Evolutionary conservation across 1,140 invertebrate genomes (phyloP), one percentile per base, ranked within the genome.

Genomic region (Mercenaria mercenaria): DNA sequence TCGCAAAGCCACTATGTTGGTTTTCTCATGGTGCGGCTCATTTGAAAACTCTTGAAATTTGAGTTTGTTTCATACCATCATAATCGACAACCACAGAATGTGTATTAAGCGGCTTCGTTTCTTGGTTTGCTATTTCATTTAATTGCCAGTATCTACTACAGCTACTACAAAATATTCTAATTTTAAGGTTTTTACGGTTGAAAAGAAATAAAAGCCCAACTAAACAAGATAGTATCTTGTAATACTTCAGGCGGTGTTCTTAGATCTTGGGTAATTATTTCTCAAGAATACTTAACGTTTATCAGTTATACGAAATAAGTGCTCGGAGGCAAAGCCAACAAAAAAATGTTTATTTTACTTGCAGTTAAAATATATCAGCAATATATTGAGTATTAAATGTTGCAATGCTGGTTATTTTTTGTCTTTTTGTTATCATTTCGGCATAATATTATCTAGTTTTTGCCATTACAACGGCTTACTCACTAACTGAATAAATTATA

Each of bases 151-250:
- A 67, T 13, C 61, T 37, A 67, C 61, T 67, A 29, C 26, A 67
- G 20, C 61, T 67, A 67, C 61, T 67, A 67, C 26, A 67, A 34
- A 32, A 29, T 67, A 6, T 67, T 67, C 61, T 67, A 34, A 67
- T 67, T 67, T 67, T 32, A 67, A 67, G 61, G 29, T n/a, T 67
- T 67, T 67, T 67, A 67, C 32, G 61, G 32, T 37, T 67, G 32
- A 67, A 67, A 15, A 32, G 61, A 34, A 34, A 67, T 67, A 67
- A 67, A 67, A 67, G 3, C 61, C 29, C 61, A n/a, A 67, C 61
- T 13, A 34, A n/a, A 67, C n/a, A 20, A 67, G 61, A 67, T 67
- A 37, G 10, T 67, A 67, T 67, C 61, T 2, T 34, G 26, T 32
- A 67, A 8, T 67, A 32, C 61, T 67, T n/a, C 1, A 34, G 61